Evolutionary conservation across 2,113 vertebrate genomes (phyloP), one percentile per base, ranked within the genome.

Genomic region (Scolopax mira): DNA sequence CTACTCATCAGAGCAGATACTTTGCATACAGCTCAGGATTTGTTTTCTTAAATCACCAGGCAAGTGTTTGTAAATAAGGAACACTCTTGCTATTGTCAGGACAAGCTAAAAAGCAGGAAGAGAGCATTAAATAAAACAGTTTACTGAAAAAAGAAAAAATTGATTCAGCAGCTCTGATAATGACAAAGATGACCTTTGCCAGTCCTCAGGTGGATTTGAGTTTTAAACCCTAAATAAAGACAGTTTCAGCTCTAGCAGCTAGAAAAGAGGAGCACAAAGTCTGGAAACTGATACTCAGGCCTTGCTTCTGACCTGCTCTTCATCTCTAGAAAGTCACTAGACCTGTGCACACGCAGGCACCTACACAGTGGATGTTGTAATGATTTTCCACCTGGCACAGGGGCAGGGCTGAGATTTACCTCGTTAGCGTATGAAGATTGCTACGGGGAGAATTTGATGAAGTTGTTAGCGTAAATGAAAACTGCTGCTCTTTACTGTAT

Each of bases 361-460:
- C 70, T 61, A 48, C 51, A 49, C 23, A 48, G 15, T 0, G 0
- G 15, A 31, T 61, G 7, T 7, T 62, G 37, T 13, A 71, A 30
- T 17, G 21, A 72, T 58, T 79, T 37, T 44, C 41, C 19, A 62
- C 41, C 39, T 41, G 37, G 44, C 30, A 71, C 1, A 71, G 58
- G 19, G 39, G 73, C 12, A n/a, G 28, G 28, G 42, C 10, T 64
- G 22, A 86, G 52, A 60, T 74, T 49, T 72, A 41, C 62, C 35
- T 81, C 3, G 0, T 62, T 49, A 52, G 23, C 0, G 0, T 24
- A 33, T 11, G 18, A 39, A 67, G 57, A 79, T 14, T 67, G 61
- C 42, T 70, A 3, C 22, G 16, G 61, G 74, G 41, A 94, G 30
- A 71, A 73, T 35, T 13, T 78, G 30, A 69, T 33, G 67, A 72